Percentiles rank a stretch among this genome's conserved stretches.
phyloP scores from a whole-genome alignment of 2,113 vertebrate species.

The Thinocorus orbignyianus region DNA sequence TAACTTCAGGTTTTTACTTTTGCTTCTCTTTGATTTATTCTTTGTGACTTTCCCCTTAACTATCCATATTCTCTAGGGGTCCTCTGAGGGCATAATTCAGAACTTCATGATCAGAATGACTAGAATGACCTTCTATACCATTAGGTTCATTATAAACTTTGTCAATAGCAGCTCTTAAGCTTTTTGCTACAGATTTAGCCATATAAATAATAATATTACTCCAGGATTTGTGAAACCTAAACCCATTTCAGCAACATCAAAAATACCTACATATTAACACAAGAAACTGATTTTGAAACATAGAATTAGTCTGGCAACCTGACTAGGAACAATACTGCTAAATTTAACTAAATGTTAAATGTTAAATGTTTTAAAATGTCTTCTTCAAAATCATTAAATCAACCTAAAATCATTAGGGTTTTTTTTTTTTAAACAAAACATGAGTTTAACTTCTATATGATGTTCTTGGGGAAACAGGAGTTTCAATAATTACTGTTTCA shows the following conservation, averaged over 20 bases:
- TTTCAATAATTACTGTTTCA: neutral
- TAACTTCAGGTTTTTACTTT: conserved; percentile 32
- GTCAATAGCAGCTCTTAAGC: neutral
- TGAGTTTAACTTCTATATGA: neutral
- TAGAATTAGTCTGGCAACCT: neutral
- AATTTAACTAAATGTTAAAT: neutral
- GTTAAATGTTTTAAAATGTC: neutral
- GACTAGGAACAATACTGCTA: neutral
- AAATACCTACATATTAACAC: neutral
- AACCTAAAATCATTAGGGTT: neutral
- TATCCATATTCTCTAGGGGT: neutral
- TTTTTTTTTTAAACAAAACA: neutral
- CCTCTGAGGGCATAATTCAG: conserved; percentile 27
- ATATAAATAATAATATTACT: neutral
- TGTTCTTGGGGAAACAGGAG: neutral
- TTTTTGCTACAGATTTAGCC: neutral
- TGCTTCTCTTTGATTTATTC: conserved; percentile 53
- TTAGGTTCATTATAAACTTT: conserved; percentile 27
- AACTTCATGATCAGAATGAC: conserved; percentile 43
- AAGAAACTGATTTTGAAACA: neutral
- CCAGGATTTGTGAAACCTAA: neutral
- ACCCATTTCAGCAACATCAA: neutral
- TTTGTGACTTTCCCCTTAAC: conserved; percentile 40
- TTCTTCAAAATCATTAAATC: neutral
- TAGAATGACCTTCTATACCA: conserved; percentile 18